Percentiles rank a stretch among this genome's conserved stretches.
Evolutionary conservation across 2,888 invertebrate genomes (phyloP).

Genomic region (Strigamia crassipes): DNA sequence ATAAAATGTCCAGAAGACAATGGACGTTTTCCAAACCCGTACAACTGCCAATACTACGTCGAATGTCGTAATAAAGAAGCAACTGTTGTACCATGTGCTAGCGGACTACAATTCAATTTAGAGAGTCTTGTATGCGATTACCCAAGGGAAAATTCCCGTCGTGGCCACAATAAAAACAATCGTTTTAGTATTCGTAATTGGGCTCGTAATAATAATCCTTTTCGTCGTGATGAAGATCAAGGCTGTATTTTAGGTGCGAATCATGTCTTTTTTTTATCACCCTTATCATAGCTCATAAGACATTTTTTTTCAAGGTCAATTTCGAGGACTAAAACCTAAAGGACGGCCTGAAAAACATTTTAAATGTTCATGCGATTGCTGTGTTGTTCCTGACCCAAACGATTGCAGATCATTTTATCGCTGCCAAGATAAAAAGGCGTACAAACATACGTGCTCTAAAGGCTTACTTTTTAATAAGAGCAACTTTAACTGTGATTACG

Average conservation of each 20-base stretch:
- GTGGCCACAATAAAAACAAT: too few relatives aligned
- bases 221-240: neutral
- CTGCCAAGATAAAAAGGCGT: conserved; percentile 49
- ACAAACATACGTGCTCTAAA: conserved; percentile 44
- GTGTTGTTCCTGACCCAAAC: conserved; percentile 46
- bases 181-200: too few relatives aligned
- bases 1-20: conserved; percentile 46
- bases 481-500: conserved; percentile 47
- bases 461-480: conserved; percentile 50
- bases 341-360: neutral
- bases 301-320: neutral
- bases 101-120: conserved; percentile 15
- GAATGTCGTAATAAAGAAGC: neutral
- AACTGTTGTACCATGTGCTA: neutral
- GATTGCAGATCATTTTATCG: conserved; percentile 50
- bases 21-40: conserved; percentile 49
- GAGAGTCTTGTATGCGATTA: conserved; percentile 19
- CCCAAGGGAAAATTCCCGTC: neutral
- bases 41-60: conserved; percentile 46
- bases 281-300: too few relatives aligned
- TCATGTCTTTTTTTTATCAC: neutral
- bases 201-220: neutral
- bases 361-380: conserved; percentile 48
- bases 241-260: neutral
- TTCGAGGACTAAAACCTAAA: neutral